phyloP scores from a whole-genome alignment of 2,888 invertebrate species.

The Dexiosoma caninum region DNA sequence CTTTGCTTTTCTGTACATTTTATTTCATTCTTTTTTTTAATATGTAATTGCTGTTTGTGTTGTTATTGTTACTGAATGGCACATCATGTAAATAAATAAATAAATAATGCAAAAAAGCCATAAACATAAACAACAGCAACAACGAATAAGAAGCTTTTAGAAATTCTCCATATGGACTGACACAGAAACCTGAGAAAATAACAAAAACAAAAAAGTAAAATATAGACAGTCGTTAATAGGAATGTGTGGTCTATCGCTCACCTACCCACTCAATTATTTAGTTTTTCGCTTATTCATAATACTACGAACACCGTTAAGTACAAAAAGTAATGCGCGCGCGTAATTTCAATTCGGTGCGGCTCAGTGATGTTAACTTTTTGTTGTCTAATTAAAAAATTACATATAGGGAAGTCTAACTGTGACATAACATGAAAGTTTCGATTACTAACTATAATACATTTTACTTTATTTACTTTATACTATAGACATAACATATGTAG shows the following conservation, averaged over 20 bases:
- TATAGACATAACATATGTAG: too few relatives aligned
- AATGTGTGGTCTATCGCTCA: background rate
- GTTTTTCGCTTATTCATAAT: background rate
- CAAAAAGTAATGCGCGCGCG: constrained; percentile 57
- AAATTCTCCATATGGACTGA: constrained; percentile 57
- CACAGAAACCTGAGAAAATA: constrained; percentile 59
- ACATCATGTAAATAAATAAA: constrained; percentile 60
- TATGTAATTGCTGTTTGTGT: constrained; percentile 44
- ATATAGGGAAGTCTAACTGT: too few relatives aligned
- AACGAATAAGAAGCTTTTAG: constrained; percentile 36
- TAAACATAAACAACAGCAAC: constrained; percentile 60
- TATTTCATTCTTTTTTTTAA: background rate
- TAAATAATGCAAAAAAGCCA: constrained; percentile 68
- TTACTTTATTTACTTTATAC: too few relatives aligned
- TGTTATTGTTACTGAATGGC: constrained; percentile 61
- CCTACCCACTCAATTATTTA: background rate
- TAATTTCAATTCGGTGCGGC: constrained; percentile 52
- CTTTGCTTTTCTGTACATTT: background rate
- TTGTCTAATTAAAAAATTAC: too few relatives aligned
- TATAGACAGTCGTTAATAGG: constrained; percentile 17
- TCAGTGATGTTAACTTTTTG: too few relatives aligned
- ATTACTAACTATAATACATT: too few relatives aligned
- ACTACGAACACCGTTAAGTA: constrained; percentile 20
- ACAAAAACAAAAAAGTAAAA: constrained; percentile 21
- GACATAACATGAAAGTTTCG: too few relatives aligned